phyloP scores from a whole-genome alignment of 1,140 invertebrate species.

The Halyomorpha halys region DNA sequence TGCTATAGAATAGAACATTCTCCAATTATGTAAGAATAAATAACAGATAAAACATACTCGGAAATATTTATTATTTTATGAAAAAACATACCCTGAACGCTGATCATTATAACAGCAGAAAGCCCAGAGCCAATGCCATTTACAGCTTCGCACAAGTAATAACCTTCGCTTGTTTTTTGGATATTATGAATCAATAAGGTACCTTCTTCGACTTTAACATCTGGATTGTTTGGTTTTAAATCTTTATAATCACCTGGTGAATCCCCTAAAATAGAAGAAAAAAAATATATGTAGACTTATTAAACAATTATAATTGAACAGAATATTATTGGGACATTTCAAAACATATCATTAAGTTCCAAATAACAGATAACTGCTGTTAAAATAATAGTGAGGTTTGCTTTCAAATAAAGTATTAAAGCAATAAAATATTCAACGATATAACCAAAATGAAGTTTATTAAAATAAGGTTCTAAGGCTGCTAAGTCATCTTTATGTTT shows the following conservation, averaged over 20 bases:
- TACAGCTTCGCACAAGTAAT: constrained; percentile 90
- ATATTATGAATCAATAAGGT: constrained; percentile 79
- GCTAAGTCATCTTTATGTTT: too few species aligned
- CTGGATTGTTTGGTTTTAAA: constrained; percentile 75
- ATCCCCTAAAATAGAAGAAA: constrained; percentile 49
- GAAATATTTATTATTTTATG: background rate
- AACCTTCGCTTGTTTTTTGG: constrained; percentile 84
- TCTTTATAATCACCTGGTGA: constrained; percentile 86
- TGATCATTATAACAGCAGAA: constrained; percentile 83
- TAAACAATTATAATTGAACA: too few species aligned
- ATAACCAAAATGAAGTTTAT: too few species aligned
- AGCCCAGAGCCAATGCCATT: constrained; percentile 91
- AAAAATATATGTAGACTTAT: too few species aligned
- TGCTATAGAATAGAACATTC: constrained; percentile 45
- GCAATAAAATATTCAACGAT: too few species aligned
- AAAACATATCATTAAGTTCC: too few species aligned
- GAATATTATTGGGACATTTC: too few species aligned
- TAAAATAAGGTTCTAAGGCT: too few species aligned
- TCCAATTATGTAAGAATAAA: background rate
- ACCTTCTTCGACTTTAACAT: constrained; percentile 83
- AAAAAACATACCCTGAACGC: constrained; percentile 65
- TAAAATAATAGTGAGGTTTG: too few species aligned
- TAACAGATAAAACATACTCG: background rate
- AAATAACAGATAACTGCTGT: too few species aligned
- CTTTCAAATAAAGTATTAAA: too few species aligned